phyloP scores from a whole-genome alignment of 2,888 invertebrate species.

The Chirona hameri region DNA sequence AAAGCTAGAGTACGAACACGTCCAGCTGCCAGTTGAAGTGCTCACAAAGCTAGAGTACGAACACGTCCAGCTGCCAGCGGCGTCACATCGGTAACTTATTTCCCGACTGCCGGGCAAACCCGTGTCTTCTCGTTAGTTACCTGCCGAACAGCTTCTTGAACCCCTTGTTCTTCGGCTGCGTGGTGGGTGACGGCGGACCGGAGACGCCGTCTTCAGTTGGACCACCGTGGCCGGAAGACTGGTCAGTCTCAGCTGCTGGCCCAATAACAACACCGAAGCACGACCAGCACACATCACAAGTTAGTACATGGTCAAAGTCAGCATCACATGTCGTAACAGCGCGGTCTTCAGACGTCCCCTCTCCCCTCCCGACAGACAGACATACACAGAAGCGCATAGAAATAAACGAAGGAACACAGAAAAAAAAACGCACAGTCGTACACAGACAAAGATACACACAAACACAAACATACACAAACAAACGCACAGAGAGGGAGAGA shows the following conservation, averaged over 20 bases:
- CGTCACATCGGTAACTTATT: no score
- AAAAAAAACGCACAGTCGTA: background rate
- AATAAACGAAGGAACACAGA: background rate
- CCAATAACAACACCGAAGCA: background rate
- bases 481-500: no score
- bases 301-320: no score
- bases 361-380: background rate
- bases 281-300: background rate
- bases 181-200: conserved; percentile 46
- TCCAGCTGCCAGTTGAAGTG: no score
- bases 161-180: conserved; percentile 56
- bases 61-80: no score
- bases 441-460: background rate
- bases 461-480: no score
- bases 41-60: no score
- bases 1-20: no score
- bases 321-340: no score
- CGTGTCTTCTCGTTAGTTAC: conserved; percentile 42
- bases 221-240: background rate
- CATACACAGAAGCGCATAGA: background rate
- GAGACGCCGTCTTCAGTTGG: background rate
- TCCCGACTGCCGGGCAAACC: background rate
- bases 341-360: no score
- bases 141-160: conserved; percentile 64
- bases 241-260: background rate